phyloP scores from a whole-genome alignment of 2,888 invertebrate genomes.

The Micropterix aruncella region DNA sequence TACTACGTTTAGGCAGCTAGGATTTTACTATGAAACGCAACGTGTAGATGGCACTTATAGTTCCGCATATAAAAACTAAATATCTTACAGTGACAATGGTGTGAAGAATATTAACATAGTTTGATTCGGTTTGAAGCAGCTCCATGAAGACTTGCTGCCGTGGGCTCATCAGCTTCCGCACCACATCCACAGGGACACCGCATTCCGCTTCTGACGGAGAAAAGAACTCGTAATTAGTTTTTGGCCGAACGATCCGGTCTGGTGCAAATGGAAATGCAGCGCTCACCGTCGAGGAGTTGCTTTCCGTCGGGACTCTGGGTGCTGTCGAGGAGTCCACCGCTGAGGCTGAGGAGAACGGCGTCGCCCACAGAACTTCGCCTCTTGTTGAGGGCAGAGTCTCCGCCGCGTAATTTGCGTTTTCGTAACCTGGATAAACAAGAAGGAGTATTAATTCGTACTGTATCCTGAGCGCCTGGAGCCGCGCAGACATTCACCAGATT shows the following conservation, averaged over 20 bases:
- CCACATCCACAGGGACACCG: constrained; percentile 43
- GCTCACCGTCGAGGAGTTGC: constrained; percentile 35
- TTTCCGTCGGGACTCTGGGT: constrained; percentile 69
- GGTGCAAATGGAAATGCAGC: too few species aligned
- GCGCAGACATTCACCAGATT: too few species aligned
- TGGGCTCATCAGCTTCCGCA: constrained; percentile 55
- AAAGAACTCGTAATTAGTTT: constrained; percentile 21
- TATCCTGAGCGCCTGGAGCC: too few species aligned
- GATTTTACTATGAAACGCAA: too few species aligned
- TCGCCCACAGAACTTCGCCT: constrained; percentile 78
- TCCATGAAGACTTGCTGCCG: constrained; percentile 81
- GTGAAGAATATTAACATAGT: constrained; percentile 90
- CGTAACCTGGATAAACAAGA: constrained; percentile 43
- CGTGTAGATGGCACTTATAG: too few species aligned
- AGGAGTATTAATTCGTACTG: too few species aligned
- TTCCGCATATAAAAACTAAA: too few species aligned
- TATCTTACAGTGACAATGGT: constrained; percentile 75
- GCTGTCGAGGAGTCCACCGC: constrained; percentile 80
- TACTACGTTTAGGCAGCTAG: too few species aligned
- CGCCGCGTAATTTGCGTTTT: constrained; percentile 62
- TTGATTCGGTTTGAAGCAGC: constrained; percentile 90
- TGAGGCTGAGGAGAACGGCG: constrained; percentile 69
- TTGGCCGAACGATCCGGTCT: too few species aligned
- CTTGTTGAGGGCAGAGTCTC: constrained; percentile 50
- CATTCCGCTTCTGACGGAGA: constrained; percentile 32